A percentile compares a stretch with the other conserved stretches of the same genome.
These are phyloP conservation scores for Pachyramphus minor DNA, from an alignment of 2,113 vertebrate species.

Conservation along the genomic window DNA sequence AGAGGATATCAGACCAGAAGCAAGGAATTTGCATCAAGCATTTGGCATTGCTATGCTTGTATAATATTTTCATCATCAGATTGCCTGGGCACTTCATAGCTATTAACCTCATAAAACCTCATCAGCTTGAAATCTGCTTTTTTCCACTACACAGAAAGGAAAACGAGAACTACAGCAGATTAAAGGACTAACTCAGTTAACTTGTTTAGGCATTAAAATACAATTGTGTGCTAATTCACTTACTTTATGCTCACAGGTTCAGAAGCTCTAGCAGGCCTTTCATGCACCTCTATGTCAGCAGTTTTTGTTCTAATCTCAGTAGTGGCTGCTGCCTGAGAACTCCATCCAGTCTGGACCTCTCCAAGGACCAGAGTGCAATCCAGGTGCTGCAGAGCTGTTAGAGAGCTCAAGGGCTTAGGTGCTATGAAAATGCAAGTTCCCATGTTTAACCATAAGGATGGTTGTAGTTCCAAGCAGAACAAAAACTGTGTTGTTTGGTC, in stretches of 20 bases:
- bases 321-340: background rate
- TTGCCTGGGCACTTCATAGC: background rate
- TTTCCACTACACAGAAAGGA: background rate
- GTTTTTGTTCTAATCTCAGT: background rate
- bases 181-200: background rate
- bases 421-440: background rate
- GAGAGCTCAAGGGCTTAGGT: background rate
- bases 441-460: background rate
- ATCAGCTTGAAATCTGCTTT: background rate
- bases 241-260: background rate
- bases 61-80: background rate
- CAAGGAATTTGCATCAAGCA: background rate
- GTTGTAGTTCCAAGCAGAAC: background rate
- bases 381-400: background rate
- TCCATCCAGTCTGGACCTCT: background rate
- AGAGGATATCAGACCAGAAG: background rate
- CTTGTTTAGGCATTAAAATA: background rate
- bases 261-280: background rate
- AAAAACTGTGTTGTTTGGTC: background rate
- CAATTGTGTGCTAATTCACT: background rate
- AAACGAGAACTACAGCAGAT: background rate
- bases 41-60: background rate
- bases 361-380: background rate
- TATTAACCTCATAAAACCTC: background rate
- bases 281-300: background rate